These are phyloP conservation scores for Panopea generosa DNA, from an alignment of 2,888 invertebrate genomes.

Conservation along the genomic window DNA sequence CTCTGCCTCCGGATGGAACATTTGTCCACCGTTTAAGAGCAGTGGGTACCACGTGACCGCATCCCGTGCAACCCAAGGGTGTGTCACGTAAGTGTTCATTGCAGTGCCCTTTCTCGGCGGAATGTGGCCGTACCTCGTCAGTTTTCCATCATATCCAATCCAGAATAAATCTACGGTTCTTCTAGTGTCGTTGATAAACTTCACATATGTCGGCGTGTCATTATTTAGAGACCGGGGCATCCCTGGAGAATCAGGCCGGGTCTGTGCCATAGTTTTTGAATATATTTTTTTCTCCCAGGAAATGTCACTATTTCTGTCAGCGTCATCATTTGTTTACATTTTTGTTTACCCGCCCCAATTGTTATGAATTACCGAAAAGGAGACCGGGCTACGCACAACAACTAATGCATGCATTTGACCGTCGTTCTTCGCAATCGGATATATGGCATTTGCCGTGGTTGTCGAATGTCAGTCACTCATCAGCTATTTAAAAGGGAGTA, in stretches of 20 bases:
- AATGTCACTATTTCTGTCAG: too few species aligned
- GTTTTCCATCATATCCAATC: slow-evolving; percentile 42
- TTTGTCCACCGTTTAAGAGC: slow-evolving; percentile 38
- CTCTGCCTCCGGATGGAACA: slow-evolving; percentile 40
- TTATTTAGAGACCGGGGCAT: slow-evolving; percentile 32
- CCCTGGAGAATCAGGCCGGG: not conserved
- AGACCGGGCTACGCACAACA: too few species aligned
- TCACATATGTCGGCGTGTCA: slow-evolving; percentile 36
- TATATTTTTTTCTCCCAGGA: too few species aligned
- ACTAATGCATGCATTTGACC: too few species aligned
- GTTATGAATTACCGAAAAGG: too few species aligned
- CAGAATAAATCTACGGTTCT: slow-evolving; percentile 47
- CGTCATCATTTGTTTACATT: too few species aligned
- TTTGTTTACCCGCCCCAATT: too few species aligned
- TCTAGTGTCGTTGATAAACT: slow-evolving; percentile 35
- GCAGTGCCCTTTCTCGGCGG: slow-evolving; percentile 24
- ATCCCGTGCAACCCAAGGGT: slow-evolving; percentile 59
- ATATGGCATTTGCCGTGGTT: too few species aligned
- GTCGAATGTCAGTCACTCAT: too few species aligned
- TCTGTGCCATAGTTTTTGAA: too few species aligned
- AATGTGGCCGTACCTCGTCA: slow-evolving; percentile 46
- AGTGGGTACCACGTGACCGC: slow-evolving; percentile 32
- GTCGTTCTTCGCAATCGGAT: too few species aligned
- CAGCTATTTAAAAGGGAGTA: too few species aligned
- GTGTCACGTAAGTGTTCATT: slow-evolving; percentile 57